Evolutionary conservation across 2,888 invertebrate genomes (phyloP), one percentile per base, ranked within the genome.

Genomic region (Cremastinae sp.): DNA sequence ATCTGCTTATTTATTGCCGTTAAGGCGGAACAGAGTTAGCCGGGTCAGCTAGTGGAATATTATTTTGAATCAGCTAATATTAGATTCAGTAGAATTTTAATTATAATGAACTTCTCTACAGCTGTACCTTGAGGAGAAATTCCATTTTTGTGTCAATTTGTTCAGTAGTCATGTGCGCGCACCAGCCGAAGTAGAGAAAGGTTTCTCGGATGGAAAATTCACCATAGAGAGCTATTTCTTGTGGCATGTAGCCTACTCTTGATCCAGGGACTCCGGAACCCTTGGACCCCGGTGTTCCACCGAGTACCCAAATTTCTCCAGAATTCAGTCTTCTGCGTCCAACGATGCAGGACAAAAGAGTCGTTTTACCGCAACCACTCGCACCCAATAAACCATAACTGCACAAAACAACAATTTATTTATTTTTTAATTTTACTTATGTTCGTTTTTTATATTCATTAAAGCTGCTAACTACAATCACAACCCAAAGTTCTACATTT

Each of bases 331-430:
- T 90, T 79, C 95, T 92, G 80, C 95, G 92, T 0, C 97, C 97
- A 5, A 97, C 95, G 78, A 97, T 94, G 89, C 96, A 96, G 47
- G 96, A 94, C 10, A 97, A 91, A 7, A 97, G 90, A 0, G 97
- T 97, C 0, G 97, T 97, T 87, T 97, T 97, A 1, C 96, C 96
- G 86, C 97, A 97, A 5, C 97, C 97, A 82, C 96, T 96, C 0
- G 97, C 96, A n/a, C 97, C 97, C 16, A 97, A 91, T 2, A 97
- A 92, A 35, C 97, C 97, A 88, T 97, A 97, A 95, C 95, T 87
- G 59, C 4, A 20, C 41, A 9, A 0, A 18, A 55, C 1, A n/a
- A 39, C 16, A 49, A 39, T 53, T 18, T 20, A 12, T n/a, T 49
- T 41, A 12, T 56, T 28, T 45, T 47, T 45, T n/a, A 47, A 62